phyloP scores from a whole-genome alignment of 2,888 invertebrate species.

The Eristalis intricaria region DNA sequence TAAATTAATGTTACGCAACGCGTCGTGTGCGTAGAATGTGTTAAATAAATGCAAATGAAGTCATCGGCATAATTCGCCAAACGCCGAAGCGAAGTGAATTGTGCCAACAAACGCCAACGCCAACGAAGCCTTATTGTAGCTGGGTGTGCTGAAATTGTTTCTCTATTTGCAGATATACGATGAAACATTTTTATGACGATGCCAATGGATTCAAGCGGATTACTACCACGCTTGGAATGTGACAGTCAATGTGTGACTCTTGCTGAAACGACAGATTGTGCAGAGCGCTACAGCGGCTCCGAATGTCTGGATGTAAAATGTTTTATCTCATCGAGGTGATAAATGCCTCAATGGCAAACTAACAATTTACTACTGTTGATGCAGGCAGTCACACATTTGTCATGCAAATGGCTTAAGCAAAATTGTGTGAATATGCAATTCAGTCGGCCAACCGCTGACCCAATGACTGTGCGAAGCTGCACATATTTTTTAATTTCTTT shows the following conservation, averaged over 20 bases:
- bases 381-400: background rate
- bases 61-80: constrained; percentile 5
- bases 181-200: background rate
- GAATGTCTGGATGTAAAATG: background rate
- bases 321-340: background rate
- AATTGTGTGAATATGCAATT: background rate
- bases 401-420: background rate
- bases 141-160: background rate
- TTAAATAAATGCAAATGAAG: constrained; percentile 16
- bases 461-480: background rate
- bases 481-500: background rate
- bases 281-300: background rate
- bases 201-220: background rate
- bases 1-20: constrained; percentile 9
- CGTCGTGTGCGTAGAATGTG: background rate
- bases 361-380: background rate
- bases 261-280: too few relatives aligned
- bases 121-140: background rate
- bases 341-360: background rate
- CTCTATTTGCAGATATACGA: background rate
- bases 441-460: background rate
- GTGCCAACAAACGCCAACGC: background rate
- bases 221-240: background rate
- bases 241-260: background rate
- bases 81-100: background rate